Percentiles rank a stretch among this genome's conserved stretches.
Evolutionary conservation across 2,113 vertebrate species (phyloP).

Genomic region (Tamias sibiricus): DNA sequence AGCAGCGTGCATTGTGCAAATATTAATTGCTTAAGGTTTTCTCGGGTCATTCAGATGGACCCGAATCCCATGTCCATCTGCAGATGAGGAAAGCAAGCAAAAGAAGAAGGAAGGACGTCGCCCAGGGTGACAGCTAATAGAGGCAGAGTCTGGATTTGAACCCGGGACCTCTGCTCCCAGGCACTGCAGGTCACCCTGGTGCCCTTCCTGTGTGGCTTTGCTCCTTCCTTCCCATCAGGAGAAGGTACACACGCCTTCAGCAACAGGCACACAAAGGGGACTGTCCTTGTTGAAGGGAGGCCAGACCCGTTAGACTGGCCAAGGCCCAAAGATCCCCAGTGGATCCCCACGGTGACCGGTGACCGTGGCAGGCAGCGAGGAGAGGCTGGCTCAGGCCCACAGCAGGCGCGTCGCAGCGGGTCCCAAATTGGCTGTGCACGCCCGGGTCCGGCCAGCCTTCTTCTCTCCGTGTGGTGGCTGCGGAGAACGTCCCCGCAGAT

Average conservation of each 20-base stretch:
- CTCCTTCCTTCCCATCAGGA: background rate
- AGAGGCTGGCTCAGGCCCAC: background rate
- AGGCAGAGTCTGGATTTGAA: background rate
- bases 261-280: background rate
- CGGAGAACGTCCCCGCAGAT: conserved; percentile 60
- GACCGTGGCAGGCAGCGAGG: rapidly evolving
- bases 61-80: background rate
- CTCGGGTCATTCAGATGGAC: too few relatives aligned
- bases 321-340: background rate
- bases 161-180: background rate
- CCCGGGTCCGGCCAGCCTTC: background rate
- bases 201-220: too few relatives aligned
- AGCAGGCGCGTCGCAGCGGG: rapidly evolving
- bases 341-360: background rate
- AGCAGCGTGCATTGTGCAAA: rapidly evolving
- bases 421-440: background rate
- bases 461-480: background rate
- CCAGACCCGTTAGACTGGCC: conserved; percentile 53
- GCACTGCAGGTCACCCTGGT: background rate
- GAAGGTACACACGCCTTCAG: background rate
- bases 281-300: conserved; percentile 37
- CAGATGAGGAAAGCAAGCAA: background rate
- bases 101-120: too few relatives aligned
- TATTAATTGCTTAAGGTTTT: background rate
- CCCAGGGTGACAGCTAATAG: rapidly evolving